These are phyloP conservation scores for Nomada ferruginata DNA, from an alignment of 2,888 invertebrate genomes.

Conservation along the genomic window DNA sequence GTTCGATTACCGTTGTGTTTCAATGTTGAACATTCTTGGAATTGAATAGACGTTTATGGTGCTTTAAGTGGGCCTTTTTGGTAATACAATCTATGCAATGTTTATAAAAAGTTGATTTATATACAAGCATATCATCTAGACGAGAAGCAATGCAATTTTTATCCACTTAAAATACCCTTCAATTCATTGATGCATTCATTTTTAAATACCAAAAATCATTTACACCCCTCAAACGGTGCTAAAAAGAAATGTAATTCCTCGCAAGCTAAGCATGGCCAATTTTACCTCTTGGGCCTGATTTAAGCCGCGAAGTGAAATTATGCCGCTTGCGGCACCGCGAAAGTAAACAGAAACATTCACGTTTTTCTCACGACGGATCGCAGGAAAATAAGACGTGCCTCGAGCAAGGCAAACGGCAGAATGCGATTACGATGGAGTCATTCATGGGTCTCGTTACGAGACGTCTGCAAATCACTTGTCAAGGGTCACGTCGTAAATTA, in stretches of 20 bases:
- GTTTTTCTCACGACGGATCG: slow-evolving; percentile 37
- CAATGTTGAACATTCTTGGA: neutral
- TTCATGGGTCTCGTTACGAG: slow-evolving; percentile 40
- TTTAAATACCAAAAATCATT: too few relatives aligned
- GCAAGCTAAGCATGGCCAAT: too few relatives aligned
- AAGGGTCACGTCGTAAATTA: slow-evolving; percentile 54
- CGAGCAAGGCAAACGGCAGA: slow-evolving; percentile 34
- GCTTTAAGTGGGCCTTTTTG: neutral
- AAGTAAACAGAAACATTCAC: slow-evolving; percentile 28
- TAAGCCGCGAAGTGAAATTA: neutral
- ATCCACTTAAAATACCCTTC: too few relatives aligned
- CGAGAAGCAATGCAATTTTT: too few relatives aligned
- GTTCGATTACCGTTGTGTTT: neutral
- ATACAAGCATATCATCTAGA: too few relatives aligned
- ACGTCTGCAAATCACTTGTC: slow-evolving; percentile 58
- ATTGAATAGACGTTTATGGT: neutral
- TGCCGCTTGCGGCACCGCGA: neutral
- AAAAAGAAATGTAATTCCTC: too few relatives aligned
- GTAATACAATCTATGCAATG: too few relatives aligned
- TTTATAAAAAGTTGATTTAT: too few relatives aligned
- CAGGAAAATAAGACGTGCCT: slow-evolving; percentile 1
- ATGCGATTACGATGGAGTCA: slow-evolving; percentile 32
- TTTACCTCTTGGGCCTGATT: neutral
- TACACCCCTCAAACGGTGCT: too few relatives aligned
- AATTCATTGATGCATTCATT: too few relatives aligned